These are phyloP conservation scores for Apotomis turbidana DNA, from an alignment of 2,888 invertebrate genomes.

Conservation along the genomic window DNA sequence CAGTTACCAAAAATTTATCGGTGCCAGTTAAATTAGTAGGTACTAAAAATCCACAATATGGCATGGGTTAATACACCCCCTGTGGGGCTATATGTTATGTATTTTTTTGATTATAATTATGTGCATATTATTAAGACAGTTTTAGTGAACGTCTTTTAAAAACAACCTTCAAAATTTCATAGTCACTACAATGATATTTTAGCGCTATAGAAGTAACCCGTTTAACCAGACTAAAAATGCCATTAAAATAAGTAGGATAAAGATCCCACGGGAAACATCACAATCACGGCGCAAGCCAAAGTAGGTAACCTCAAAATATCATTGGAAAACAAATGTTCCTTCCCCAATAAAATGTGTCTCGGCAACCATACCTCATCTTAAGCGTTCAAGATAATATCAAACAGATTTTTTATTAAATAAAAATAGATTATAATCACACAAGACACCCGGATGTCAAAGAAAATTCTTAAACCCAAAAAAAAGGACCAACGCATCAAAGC, in stretches of 20 bases:
- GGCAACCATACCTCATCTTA: slow-evolving; percentile 59
- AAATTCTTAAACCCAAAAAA: slow-evolving; percentile 48
- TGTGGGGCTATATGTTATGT: too few species aligned
- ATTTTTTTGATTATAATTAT: too few species aligned
- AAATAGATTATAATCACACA: slow-evolving; percentile 61
- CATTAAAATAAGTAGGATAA: not conserved
- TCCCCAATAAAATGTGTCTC: slow-evolving; percentile 40
- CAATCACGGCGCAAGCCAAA: slow-evolving; percentile 15
- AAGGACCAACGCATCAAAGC: slow-evolving; percentile 57
- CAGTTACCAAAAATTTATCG: too few species aligned
- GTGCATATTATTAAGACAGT: too few species aligned
- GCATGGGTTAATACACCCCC: too few species aligned
- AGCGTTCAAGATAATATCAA: slow-evolving; percentile 61
- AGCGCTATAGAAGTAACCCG: too few species aligned
- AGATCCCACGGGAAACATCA: slow-evolving; percentile 15
- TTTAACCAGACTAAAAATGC: too few species aligned
- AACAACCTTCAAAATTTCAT: too few species aligned
- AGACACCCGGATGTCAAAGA: slow-evolving; percentile 62
- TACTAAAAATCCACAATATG: too few species aligned
- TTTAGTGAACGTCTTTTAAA: too few species aligned
- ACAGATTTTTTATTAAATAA: slow-evolving; percentile 57
- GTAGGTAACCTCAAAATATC: not conserved
- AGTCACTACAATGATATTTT: too few species aligned
- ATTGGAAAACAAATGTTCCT: slow-evolving; percentile 32
- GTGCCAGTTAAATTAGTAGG: too few species aligned